These are phyloP conservation scores for Phorcus lineatus DNA, from an alignment of 2,888 invertebrate genomes.

Conservation along the genomic window DNA sequence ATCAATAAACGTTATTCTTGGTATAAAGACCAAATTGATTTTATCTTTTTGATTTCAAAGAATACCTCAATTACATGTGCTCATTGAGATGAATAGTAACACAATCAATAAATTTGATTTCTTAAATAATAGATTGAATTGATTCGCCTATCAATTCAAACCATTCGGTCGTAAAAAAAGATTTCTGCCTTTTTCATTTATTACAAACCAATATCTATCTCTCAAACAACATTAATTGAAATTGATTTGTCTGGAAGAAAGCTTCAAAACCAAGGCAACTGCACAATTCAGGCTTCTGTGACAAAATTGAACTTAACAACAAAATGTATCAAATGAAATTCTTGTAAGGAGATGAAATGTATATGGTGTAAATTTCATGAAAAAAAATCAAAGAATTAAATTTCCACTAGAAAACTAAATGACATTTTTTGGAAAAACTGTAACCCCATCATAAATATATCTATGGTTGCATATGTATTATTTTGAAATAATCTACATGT, in stretches of 20 bases:
- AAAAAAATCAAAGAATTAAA: neutral
- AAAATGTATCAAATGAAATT: neutral
- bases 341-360: neutral
- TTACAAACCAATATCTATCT: no score
- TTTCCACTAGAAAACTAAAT: neutral
- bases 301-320: neutral
- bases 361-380: neutral
- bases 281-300: neutral
- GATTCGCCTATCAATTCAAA: no score
- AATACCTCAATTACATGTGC: neutral
- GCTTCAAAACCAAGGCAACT: no score
- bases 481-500: no score
- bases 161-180: no score
- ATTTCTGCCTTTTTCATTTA: no score
- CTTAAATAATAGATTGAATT: neutral
- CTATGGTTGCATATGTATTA: no score
- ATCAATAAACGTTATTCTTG: neutral
- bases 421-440: neutral
- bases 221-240: neutral
- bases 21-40: neutral
- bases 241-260: neutral
- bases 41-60: neutral
- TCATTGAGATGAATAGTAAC: neutral
- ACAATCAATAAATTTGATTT: neutral
- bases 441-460: no score